A percentile compares a stretch with the other conserved stretches of the same genome.
Conservation (phyloP, 2,113 vertebrate species). For the Ibidorhyncha struthersii region DNA sequence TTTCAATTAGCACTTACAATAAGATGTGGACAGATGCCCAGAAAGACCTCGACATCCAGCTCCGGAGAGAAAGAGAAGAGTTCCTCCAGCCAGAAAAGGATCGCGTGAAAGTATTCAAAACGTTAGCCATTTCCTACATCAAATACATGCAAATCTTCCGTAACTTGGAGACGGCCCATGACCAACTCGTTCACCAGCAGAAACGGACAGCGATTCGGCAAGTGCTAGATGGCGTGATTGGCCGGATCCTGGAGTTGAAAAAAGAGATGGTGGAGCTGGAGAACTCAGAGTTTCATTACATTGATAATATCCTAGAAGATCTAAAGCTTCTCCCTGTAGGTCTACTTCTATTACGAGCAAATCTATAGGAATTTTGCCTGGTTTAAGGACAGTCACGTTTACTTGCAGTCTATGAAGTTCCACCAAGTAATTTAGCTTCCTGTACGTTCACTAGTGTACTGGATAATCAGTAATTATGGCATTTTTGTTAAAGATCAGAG, state of each 20-base stretch:
- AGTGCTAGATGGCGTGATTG: conserved; percentile 81
- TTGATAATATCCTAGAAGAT: conserved; percentile 79
- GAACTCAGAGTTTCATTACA: conserved; percentile 79
- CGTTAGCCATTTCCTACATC: conserved; percentile 78
- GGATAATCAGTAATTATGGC: not conserved
- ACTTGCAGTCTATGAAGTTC: not conserved
- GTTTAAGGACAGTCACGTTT: not conserved
- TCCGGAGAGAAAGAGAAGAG: conserved; percentile 74
- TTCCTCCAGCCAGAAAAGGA: conserved; percentile 59
- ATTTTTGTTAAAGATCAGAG: not conserved
- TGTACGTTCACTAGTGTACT: not conserved
- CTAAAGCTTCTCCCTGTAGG: conserved; percentile 81
- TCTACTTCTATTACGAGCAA: accelerated
- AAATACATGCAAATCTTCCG: conserved; percentile 83
- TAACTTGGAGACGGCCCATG: conserved; percentile 72
- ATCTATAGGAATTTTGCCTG: not conserved
- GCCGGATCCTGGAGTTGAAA: conserved; percentile 85
- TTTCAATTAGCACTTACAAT: conserved; percentile 75
- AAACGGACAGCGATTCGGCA: conserved; percentile 73
- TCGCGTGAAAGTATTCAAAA: conserved; percentile 59
- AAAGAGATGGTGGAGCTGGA: conserved; percentile 85
- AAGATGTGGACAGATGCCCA: conserved; percentile 82
- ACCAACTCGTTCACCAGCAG: conserved; percentile 79
- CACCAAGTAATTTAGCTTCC: not conserved
- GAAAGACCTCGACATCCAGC: conserved; percentile 73